phyloP scores from a whole-genome alignment of 1,140 invertebrate species.

The Platyscapa corneri region DNA sequence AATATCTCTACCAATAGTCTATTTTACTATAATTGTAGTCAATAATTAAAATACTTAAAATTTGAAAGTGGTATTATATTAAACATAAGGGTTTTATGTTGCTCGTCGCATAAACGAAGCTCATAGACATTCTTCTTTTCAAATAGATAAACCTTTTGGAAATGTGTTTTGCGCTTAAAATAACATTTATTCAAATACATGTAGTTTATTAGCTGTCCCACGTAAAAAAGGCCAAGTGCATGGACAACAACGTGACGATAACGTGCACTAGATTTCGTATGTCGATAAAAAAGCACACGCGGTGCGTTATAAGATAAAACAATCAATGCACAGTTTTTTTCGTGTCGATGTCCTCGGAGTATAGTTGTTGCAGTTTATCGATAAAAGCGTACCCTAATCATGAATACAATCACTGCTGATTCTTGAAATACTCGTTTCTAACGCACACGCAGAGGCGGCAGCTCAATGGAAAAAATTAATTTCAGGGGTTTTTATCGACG shows the following conservation, averaged over 20 bases:
- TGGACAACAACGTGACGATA: neutral
- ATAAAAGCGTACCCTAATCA: neutral
- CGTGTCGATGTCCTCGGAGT: neutral
- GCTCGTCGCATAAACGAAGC: too few relatives aligned
- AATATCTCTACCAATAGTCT: too few relatives aligned
- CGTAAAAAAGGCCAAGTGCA: neutral
- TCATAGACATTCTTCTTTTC: too few relatives aligned
- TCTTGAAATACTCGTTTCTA: neutral
- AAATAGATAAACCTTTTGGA: too few relatives aligned
- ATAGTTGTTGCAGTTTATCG: neutral
- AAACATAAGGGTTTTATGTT: too few relatives aligned
- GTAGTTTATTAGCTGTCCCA: neutral
- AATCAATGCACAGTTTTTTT: slow-evolving; percentile 1
- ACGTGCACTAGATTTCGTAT: slow-evolving; percentile 3
- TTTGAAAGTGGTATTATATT: too few relatives aligned
- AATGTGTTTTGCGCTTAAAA: too few relatives aligned
- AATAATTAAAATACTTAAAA: too few relatives aligned
- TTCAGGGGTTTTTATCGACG: too few relatives aligned
- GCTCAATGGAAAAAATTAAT: too few relatives aligned
- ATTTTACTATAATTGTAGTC: too few relatives aligned
- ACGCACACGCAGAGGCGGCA: neutral
- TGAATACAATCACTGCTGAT: neutral
- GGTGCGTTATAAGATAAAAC: neutral
- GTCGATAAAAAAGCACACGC: neutral
- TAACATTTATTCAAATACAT: neutral